phyloP scores from a whole-genome alignment of 1,140 invertebrate genomes.

The Holotrichia oblita region DNA sequence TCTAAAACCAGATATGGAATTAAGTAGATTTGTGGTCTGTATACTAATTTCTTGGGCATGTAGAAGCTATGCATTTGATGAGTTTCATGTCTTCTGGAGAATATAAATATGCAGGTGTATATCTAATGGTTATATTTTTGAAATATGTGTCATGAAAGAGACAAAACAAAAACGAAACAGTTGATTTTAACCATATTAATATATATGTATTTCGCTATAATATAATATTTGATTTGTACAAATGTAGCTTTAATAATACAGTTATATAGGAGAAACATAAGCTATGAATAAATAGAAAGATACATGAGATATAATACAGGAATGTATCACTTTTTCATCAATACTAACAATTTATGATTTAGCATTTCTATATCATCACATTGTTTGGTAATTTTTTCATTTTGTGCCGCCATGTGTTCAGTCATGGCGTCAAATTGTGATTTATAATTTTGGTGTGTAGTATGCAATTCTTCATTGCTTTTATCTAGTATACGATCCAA shows the following conservation, averaged over 20 bases:
- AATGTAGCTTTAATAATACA: background rate
- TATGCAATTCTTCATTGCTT: slow-evolving; percentile 62
- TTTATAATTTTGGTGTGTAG: slow-evolving; percentile 85
- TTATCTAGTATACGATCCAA: slow-evolving; percentile 60
- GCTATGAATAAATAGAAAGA: background rate
- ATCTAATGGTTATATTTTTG: too few relatives aligned
- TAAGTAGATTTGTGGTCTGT: too few relatives aligned
- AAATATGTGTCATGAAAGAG: too few relatives aligned
- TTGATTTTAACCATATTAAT: too few relatives aligned
- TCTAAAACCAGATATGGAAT: too few relatives aligned
- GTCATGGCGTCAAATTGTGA: slow-evolving; percentile 89
- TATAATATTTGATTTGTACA: background rate
- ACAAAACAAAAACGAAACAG: too few relatives aligned
- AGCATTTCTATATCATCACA: slow-evolving; percentile 76
- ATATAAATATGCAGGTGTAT: too few relatives aligned
- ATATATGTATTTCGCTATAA: background rate
- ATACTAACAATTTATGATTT: slow-evolving; percentile 52
- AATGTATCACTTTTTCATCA: slow-evolving; percentile 51
- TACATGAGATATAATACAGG: slow-evolving; percentile 1
- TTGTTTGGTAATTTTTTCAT: slow-evolving; percentile 85
- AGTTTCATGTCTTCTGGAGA: too few relatives aligned
- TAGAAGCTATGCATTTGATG: too few relatives aligned
- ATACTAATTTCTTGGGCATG: too few relatives aligned
- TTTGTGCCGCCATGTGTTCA: slow-evolving; percentile 91
- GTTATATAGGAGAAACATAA: background rate